A percentile compares a stretch with the other conserved stretches of the same genome.
Evolutionary conservation across 1,140 invertebrate species (phyloP).

Genomic region (Sesamia nonagrioides): DNA sequence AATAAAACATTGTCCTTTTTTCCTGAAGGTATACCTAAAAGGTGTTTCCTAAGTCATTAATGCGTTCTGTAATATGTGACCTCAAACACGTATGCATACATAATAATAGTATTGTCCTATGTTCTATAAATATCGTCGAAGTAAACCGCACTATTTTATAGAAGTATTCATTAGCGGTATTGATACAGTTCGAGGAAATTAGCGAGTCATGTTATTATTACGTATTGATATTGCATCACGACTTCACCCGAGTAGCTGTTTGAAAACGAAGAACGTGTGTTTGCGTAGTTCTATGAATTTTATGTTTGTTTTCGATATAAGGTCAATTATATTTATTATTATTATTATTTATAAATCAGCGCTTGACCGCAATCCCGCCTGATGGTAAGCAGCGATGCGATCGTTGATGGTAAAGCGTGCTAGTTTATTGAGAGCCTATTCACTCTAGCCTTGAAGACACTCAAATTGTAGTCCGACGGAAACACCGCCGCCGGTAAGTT

Average conservation of each 20-base stretch:
- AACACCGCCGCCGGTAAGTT: no score
- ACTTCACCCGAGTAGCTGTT: not conserved
- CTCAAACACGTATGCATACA: not conserved
- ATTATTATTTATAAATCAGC: no score
- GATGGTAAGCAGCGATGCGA: no score
- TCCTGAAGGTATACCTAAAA: not conserved
- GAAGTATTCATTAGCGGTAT: slow-evolving; percentile 24
- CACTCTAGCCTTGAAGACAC: no score
- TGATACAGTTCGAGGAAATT: slow-evolving; percentile 12
- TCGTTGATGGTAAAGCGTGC: no score
- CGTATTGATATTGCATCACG: not conserved
- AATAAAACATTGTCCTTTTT: not conserved
- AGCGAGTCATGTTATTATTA: slow-evolving; percentile 4
- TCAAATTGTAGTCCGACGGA: no score
- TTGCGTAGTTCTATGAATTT: not conserved
- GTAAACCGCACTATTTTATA: slow-evolving; percentile 18
- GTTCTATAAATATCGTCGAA: not conserved
- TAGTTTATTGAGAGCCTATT: no score
- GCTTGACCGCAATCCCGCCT: no score
- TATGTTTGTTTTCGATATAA: slow-evolving; percentile 1
- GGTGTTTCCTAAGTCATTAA: not conserved
- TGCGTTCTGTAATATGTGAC: not conserved
- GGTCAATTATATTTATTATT: no score
- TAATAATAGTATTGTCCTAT: not conserved
- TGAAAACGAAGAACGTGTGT: slow-evolving; percentile 1